Percentiles rank a stretch among this genome's conserved stretches.
These are phyloP conservation scores for Hormiphora californensis DNA, from an alignment of 37 sponge, comb jelly and placozoan genomes.

Conservation along the genomic window DNA sequence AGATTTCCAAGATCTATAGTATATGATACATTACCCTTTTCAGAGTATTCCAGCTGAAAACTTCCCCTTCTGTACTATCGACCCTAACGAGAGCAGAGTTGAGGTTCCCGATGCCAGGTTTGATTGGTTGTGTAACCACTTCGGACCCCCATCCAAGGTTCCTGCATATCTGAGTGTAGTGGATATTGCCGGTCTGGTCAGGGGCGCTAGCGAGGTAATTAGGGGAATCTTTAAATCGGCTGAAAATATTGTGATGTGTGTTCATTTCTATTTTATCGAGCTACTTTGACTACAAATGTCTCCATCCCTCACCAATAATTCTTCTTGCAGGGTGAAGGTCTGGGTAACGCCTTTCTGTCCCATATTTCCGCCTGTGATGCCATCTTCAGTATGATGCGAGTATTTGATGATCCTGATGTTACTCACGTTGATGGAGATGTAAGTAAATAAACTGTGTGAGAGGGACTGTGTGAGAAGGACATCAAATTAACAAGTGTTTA, in stretches of 20 bases:
- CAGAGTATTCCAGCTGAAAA: constrained; percentile 85
- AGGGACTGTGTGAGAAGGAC: too few relatives aligned
- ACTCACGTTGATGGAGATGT: constrained; percentile 96
- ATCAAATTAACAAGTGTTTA: too few relatives aligned
- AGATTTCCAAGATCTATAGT: too few relatives aligned
- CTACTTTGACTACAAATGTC: too few relatives aligned
- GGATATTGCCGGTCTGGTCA: constrained; percentile 95
- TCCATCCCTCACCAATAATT: not conserved
- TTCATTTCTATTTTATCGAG: too few relatives aligned
- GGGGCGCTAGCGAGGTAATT: constrained; percentile 87
- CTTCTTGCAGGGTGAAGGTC: constrained; percentile 60
- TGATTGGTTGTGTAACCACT: constrained; percentile 74
- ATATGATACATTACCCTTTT: too few relatives aligned
- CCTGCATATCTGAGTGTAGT: constrained; percentile 87
- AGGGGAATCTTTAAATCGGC: too few relatives aligned
- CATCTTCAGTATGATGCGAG: constrained; percentile 84
- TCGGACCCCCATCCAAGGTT: constrained; percentile 74
- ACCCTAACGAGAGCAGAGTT: constrained; percentile 97
- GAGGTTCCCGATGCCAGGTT: constrained; percentile 86
- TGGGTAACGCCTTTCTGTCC: constrained; percentile 95
- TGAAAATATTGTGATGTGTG: too few relatives aligned
- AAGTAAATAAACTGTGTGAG: too few relatives aligned
- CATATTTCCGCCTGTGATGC: constrained; percentile 95
- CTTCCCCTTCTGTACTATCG: constrained; percentile 99
- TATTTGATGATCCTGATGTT: constrained; percentile 96